phyloP scores from a whole-genome alignment of 2,113 vertebrate genomes.

The Neoarius graeffei region DNA sequence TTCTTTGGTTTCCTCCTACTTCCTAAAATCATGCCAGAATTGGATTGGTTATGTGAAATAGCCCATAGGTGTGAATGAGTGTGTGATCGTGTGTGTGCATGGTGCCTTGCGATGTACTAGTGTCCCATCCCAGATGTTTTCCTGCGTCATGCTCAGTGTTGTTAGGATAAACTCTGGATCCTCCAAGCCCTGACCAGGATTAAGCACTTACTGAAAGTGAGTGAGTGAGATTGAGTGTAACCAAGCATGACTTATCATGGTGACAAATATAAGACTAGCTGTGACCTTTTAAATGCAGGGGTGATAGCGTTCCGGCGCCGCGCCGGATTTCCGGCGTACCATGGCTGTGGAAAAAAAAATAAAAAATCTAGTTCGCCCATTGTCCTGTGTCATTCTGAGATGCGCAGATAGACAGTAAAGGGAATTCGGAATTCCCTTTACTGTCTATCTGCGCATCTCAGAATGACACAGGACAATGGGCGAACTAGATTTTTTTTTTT shows the following conservation, averaged over 20 bases:
- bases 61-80: not conserved
- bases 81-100: not conserved
- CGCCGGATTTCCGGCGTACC: too few relatives aligned
- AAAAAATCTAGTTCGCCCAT: too few relatives aligned
- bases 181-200: not conserved
- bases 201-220: not conserved
- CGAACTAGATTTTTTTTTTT: too few relatives aligned
- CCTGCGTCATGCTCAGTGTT: not conserved
- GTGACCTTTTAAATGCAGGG: not conserved
- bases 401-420: too few relatives aligned
- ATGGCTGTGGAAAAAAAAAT: too few relatives aligned
- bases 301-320: too few relatives aligned
- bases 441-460: too few relatives aligned
- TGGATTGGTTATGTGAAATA: not conserved
- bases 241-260: slow-evolving; percentile 6
- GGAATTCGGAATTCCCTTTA: too few relatives aligned
- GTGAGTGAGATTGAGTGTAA: too few relatives aligned
- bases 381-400: too few relatives aligned
- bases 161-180: not conserved
- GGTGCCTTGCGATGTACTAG: not conserved
- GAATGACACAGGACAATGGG: too few relatives aligned
- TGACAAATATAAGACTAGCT: not conserved
- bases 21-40: not conserved
- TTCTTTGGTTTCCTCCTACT: not conserved
- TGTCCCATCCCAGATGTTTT: not conserved